These are phyloP conservation scores for Charadrius vociferus DNA, from an alignment of 2,113 vertebrate genomes.

Conservation along the genomic window DNA sequence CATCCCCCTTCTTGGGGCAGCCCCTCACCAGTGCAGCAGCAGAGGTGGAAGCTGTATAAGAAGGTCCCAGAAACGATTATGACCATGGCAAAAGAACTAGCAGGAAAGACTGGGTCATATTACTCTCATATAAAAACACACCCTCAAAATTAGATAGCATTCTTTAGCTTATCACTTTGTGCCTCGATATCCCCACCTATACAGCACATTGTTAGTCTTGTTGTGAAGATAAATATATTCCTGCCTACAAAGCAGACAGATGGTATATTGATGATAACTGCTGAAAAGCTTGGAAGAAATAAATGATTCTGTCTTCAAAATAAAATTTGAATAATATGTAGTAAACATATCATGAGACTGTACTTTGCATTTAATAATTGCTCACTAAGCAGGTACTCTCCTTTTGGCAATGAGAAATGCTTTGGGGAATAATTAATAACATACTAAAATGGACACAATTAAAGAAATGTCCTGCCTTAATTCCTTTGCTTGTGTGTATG, in stretches of 20 bases:
- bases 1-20: neutral
- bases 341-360: neutral
- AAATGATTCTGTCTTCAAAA: conserved; percentile 35
- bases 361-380: conserved; percentile 13
- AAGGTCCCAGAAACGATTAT: neutral
- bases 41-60: neutral
- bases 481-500: neutral
- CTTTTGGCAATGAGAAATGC: neutral
- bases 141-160: fast-evolving
- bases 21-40: neutral
- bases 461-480: neutral
- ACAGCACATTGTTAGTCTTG: neutral
- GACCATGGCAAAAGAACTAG: neutral
- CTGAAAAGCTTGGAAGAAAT: conserved; percentile 39
- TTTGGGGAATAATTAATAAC: neutral
- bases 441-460: neutral
- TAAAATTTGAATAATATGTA: conserved; percentile 35
- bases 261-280: conserved; percentile 20
- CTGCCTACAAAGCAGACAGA: conserved; percentile 17
- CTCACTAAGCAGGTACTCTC: neutral
- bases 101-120: neutral
- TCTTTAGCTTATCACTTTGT: neutral
- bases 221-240: conserved; percentile 31
- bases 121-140: fast-evolving
- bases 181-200: neutral